Evolutionary conservation across 2,113 vertebrate genomes (phyloP), one percentile per base, ranked within the genome.

Genomic region (Mastomys natalensis): DNA sequence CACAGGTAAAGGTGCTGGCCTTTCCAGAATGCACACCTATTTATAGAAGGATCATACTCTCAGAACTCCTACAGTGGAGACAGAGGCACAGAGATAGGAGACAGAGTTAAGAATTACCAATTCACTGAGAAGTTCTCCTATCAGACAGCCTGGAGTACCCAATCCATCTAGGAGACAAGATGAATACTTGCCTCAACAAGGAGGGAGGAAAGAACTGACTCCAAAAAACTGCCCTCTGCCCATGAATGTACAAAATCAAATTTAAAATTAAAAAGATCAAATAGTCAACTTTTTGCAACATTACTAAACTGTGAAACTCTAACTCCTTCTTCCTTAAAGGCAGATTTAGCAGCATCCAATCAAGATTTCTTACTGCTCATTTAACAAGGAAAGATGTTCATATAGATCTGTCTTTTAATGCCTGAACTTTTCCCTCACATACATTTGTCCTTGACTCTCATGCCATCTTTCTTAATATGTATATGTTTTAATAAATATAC

Each of bases 201-300:
- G 40, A 64, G 60, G 60, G 29, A 66, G 26, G 60, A 48, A 45
- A 86, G 16, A 34, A 34, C 15, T 45, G 55, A 66, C 60, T 66
- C 40, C 84, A 66, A 17, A 45, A 66, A 86, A 66, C 29, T 86
- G 40, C 17, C 58, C 58, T 84, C 24, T 31, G n/a, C 12, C 1
- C 29, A 66, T 2, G 17, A 9, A 86, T 11, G 45, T 13, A 86
- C 84, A 48, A 48, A 48, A 13, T 66, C 12, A 86, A 45, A 22
- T 37, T 86, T 48, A 22, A 86, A 86, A 68, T 21, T 24, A 37
- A 68, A 66, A 86, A 19, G 2, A 48, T 85, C 24, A 37, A 94
- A 96, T 84, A 94, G 86, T 64, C 77, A 97, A 94, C 34, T 88
- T 8, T 29, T 95, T 89, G 22, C 29, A 40, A 19, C 4, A 89